Evolutionary conservation across 1,140 invertebrate species (phyloP).

Genomic region (Fopius arisanus): DNA sequence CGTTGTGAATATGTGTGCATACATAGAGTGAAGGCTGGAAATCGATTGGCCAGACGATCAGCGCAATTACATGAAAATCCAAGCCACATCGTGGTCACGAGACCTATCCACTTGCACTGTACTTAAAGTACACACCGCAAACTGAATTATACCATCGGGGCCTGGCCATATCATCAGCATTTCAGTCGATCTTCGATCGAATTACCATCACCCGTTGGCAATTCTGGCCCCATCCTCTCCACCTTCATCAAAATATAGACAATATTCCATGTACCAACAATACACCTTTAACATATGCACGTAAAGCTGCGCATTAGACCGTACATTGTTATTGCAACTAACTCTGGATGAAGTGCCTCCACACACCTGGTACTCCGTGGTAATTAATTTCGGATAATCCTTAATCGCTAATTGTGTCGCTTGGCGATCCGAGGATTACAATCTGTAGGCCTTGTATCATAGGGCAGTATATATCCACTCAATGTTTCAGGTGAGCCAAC

Average conservation of each 20-base stretch:
- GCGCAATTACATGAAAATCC: constrained; percentile 29
- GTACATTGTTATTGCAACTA: constrained; percentile 51
- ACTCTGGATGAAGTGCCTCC: background rate
- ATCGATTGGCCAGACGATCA: constrained; percentile 1
- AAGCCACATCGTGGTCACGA: constrained; percentile 17
- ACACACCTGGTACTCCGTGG: constrained; percentile 38
- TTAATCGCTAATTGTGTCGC: constrained; percentile 58
- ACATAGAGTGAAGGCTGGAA: background rate
- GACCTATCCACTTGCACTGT: background rate
- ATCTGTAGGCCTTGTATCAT: constrained; percentile 12
- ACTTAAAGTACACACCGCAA: constrained; percentile 44
- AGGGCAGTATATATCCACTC: background rate
- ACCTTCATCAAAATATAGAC: background rate
- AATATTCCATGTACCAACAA: constrained; percentile 11
- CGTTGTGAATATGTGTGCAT: background rate
- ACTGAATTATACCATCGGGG: constrained; percentile 51
- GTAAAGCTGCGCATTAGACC: constrained; percentile 38
- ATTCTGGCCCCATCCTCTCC: background rate
- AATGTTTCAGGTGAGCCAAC: background rate
- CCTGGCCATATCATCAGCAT: constrained; percentile 43
- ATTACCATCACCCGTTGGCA: constrained; percentile 18
- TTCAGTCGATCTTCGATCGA: constrained; percentile 50
- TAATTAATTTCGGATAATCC: constrained; percentile 63
- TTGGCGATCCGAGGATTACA: constrained; percentile 24
- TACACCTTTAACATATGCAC: constrained; percentile 33